Percentiles rank a stretch among this genome's conserved stretches.
Evolutionary conservation across 2,888 invertebrate genomes (phyloP).

Genomic region (Epicampocera succincta): DNA sequence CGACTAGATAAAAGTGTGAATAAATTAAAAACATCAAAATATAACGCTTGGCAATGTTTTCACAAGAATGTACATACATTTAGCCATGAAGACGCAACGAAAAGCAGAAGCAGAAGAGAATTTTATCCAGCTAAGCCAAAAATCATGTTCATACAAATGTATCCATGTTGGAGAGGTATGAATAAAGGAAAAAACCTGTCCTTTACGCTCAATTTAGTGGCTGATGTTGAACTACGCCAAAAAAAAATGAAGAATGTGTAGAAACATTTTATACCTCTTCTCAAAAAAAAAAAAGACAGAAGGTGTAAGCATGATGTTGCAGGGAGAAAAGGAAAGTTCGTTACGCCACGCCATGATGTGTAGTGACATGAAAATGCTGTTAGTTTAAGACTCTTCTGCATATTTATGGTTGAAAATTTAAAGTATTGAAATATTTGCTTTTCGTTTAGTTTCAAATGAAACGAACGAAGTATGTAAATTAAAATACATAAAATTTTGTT

Average conservation of each 20-base stretch:
- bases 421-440: conserved; percentile 26
- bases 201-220: conserved; percentile 51
- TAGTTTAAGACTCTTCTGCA: conserved; percentile 34
- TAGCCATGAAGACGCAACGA: background rate
- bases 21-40: conserved; percentile 5
- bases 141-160: background rate
- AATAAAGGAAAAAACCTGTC: background rate
- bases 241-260: conserved; percentile 16
- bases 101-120: background rate
- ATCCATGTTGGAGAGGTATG: no score
- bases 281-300: no score
- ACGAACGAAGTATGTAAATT: conserved; percentile 28
- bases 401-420: conserved; percentile 29
- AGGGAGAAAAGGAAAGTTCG: conserved; percentile 46
- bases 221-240: conserved; percentile 35
- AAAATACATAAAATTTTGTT: background rate
- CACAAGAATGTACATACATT: background rate
- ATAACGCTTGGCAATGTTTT: background rate
- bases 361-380: conserved; percentile 47
- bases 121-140: conserved; percentile 19
- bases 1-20: conserved; percentile 18
- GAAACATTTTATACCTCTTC: conserved; percentile 20
- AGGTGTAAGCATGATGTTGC: conserved; percentile 46
- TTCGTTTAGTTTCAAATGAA: background rate
- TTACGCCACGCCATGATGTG: conserved; percentile 29